phyloP scores from a whole-genome alignment of 2,113 vertebrate species.

The Anoplopoma fimbria region DNA sequence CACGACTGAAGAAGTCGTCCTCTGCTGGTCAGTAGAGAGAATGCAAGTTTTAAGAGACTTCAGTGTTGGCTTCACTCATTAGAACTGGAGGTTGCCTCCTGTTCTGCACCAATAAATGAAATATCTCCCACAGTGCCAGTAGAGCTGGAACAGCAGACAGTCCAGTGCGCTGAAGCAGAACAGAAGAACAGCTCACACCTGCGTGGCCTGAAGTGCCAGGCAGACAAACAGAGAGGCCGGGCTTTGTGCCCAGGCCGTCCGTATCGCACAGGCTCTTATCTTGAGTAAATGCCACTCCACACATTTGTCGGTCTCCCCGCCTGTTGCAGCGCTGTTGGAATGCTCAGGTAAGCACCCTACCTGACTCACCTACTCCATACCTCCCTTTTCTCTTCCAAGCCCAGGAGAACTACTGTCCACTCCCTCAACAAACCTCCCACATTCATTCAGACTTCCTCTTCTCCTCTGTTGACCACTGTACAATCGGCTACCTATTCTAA shows the following conservation, averaged over 20 bases:
- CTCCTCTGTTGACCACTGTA: too few species aligned
- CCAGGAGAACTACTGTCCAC: background rate
- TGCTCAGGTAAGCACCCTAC: slow-evolving; percentile 34
- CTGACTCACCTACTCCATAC: slow-evolving; percentile 21
- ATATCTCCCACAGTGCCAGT: background rate
- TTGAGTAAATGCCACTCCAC: slow-evolving; percentile 60
- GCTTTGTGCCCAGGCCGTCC: background rate
- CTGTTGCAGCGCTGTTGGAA: slow-evolving; percentile 45
- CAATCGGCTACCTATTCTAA: too few species aligned
- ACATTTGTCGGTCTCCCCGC: slow-evolving; percentile 47
- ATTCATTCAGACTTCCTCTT: too few species aligned
- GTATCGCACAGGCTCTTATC: slow-evolving; percentile 49
- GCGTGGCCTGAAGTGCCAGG: background rate
- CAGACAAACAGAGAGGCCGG: slow-evolving; percentile 31
- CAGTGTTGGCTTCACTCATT: too few species aligned
- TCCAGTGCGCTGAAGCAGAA: background rate
- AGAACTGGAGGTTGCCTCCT: too few species aligned
- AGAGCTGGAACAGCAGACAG: background rate
- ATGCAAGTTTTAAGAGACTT: background rate
- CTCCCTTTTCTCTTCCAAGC: background rate
- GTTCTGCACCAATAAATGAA: background rate
- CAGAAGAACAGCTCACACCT: slow-evolving; percentile 13
- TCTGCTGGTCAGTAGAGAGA: background rate
- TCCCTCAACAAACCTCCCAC: too few species aligned
- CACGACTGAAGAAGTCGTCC: background rate